These are phyloP conservation scores for Liparis tanakae DNA, from an alignment of 2,797 vertebrate species.

Conservation along the genomic window DNA sequence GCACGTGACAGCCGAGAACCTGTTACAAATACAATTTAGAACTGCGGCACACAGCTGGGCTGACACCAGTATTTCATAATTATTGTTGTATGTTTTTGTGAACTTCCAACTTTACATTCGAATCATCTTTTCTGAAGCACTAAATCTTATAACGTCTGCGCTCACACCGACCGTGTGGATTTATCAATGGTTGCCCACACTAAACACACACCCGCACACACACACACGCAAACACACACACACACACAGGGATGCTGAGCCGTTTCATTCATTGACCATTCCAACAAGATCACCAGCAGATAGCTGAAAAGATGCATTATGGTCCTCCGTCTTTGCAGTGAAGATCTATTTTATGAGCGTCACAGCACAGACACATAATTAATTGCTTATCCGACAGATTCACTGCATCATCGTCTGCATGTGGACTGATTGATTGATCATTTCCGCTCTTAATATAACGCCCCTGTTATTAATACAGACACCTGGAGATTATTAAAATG, in stretches of 20 bases:
- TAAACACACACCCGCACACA: background rate
- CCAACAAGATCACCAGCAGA: conserved; percentile 1
- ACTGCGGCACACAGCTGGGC: background rate
- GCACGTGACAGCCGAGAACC: too few species aligned
- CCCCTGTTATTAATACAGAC: background rate
- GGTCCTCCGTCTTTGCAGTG: background rate
- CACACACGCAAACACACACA: background rate
- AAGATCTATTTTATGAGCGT: background rate
- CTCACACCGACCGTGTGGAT: too few species aligned
- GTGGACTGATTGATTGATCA: background rate
- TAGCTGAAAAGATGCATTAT: background rate
- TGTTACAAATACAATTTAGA: too few species aligned
- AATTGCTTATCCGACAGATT: background rate
- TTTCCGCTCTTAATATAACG: conserved; percentile 8
- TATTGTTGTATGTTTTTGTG: background rate
- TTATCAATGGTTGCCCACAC: too few species aligned
- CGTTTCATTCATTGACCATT: background rate
- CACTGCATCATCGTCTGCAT: background rate
- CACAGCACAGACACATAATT: background rate
- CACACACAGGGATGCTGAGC: background rate
- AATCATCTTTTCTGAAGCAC: background rate
- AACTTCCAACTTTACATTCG: background rate
- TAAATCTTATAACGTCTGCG: background rate
- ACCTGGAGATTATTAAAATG: conserved; percentile 30
- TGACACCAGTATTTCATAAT: background rate